Conservation (phyloP, 2,888 invertebrate genomes). For the Drosophila mimica region DNA sequence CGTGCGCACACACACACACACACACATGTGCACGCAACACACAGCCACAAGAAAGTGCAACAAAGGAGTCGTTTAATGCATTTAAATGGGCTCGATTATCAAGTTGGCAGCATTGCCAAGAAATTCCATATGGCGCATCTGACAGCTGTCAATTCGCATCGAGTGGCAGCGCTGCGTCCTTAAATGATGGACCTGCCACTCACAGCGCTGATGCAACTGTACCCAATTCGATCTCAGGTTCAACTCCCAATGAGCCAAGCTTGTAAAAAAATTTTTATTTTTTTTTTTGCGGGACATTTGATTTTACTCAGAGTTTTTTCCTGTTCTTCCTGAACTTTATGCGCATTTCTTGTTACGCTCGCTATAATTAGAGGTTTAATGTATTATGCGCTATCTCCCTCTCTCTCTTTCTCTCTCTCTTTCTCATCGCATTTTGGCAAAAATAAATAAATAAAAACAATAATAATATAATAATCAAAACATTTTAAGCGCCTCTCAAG, state of each 20-base stretch:
- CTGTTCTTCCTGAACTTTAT: conserved; percentile 29
- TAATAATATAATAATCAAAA: conserved; percentile 70
- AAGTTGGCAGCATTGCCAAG: conserved; percentile 47
- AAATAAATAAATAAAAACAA: conserved; percentile 31
- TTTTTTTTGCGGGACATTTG: neutral
- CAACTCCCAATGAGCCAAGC: neutral
- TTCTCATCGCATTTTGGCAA: conserved; percentile 6
- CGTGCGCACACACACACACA: conserved; percentile 7
- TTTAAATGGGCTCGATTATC: conserved; percentile 73
- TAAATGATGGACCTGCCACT: conserved; percentile 25
- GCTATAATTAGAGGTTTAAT: conserved; percentile 31
- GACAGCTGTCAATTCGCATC: conserved; percentile 58
- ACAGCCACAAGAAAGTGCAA: conserved; percentile 8
- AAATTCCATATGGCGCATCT: conserved; percentile 50
- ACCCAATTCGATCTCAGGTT: conserved; percentile 3
- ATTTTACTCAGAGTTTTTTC: neutral
- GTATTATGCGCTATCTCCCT: neutral
- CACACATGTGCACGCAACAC: neutral
- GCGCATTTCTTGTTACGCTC: conserved; percentile 15
- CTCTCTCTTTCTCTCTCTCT: neutral
- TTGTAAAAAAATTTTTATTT: neutral
- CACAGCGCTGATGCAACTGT: conserved; percentile 10
- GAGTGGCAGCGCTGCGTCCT: conserved; percentile 43
- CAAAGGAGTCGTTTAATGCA: conserved; percentile 61
- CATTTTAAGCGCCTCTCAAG: conserved; percentile 77